Percentiles rank a stretch among this genome's conserved stretches.
phyloP scores from a whole-genome alignment of 2,113 vertebrate species.

The Sphaerodactylus townsendi region DNA sequence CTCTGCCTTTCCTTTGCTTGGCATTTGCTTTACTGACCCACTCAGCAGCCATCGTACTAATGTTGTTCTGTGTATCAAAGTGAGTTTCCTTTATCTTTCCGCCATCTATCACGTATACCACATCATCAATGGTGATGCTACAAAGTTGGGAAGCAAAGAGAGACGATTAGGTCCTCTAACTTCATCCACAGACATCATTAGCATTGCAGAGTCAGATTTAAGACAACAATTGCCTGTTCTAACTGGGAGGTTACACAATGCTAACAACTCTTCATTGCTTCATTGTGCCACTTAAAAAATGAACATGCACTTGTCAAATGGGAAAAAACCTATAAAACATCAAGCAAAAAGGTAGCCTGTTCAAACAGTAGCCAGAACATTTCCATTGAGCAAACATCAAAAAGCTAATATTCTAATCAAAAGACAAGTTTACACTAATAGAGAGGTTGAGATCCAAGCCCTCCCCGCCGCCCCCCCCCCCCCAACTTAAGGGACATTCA shows the following conservation, averaged over 20 bases:
- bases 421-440: neutral
- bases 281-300: neutral
- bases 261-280: neutral
- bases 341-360: neutral
- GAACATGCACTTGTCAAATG: neutral
- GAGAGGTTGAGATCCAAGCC: too few relatives aligned
- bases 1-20: slow-evolving; percentile 95
- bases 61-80: slow-evolving; percentile 97
- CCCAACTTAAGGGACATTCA: too few relatives aligned
- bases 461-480: too few relatives aligned
- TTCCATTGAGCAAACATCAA: neutral
- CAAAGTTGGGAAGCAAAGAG: slow-evolving; percentile 10
- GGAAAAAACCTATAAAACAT: neutral
- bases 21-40: slow-evolving; percentile 98
- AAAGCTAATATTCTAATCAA: neutral
- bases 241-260: neutral
- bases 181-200: neutral
- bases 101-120: slow-evolving; percentile 95
- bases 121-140: slow-evolving; percentile 98
- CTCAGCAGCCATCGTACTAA: slow-evolving; percentile 95
- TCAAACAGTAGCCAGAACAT: neutral
- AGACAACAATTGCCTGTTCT: neutral
- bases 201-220: neutral
- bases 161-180: neutral
- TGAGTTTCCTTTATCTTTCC: slow-evolving; percentile 98